Evolutionary conservation across 2,113 vertebrate genomes (phyloP), one percentile per base, ranked within the genome.

Genomic region (Barnardius zonarius): DNA sequence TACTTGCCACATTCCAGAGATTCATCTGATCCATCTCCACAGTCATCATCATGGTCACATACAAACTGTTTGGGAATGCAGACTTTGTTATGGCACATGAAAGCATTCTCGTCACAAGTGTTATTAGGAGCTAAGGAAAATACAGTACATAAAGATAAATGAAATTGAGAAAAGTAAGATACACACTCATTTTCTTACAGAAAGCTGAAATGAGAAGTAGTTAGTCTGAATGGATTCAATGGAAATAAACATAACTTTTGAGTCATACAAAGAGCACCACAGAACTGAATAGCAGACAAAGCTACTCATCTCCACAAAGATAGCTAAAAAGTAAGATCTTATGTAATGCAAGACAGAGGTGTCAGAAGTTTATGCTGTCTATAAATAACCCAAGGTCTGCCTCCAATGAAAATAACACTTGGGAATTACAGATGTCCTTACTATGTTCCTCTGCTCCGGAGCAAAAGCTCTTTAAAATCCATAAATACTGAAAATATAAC

Each of bases 11-110:
- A 99, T 97, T 99, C 98, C 54, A 98, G 91, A 17, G 98, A 98
- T 97, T 99, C 99, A 97, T 99, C 99, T 9, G 99, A 99, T 63
- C 99, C 98, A 80, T 99, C 99, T 49, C 99, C 99, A 77, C 99
- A 99, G 97, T 99, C 99, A 10, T 99, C 98, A 73, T 99, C 99
- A 28, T 98, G 99, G 94, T 99, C 99, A 83, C 99, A 99, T 14
- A 99, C 98, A 85, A 99, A 99, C 35, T 98, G 98, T 64, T 98
- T 99, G 57, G 99, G 98, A 96, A 99, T 98, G 97, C 99, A 99
- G 13, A 98, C 98, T 96, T 99, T 98, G 98, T 99, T 99, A 76
- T 24, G 98, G 97, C 99, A 99, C 97, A 96, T 98, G 97, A 99
- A 99, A 75, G 99, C 96, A 86, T 98, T 99, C 97, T 99, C 99